Base-by-base conservation (phyloP, 2,113 vertebrate genomes). In the Hypanus sabinus region DNA sequence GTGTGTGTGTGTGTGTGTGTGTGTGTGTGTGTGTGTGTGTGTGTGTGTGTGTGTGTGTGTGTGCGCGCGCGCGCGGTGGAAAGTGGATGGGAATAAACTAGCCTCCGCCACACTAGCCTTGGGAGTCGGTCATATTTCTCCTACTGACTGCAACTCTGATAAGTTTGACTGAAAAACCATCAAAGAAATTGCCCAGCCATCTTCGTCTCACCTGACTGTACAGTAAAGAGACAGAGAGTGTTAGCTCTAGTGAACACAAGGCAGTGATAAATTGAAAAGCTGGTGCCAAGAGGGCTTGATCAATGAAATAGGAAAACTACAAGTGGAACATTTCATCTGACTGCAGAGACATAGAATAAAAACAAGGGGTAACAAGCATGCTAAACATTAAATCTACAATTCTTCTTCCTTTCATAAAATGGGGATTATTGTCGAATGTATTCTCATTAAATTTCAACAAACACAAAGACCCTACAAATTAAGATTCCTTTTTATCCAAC, bases 81-180 rank as follows among this genome's bases (percentile, higher is more conserved):
- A 6, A 0, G 36, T 9, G 79, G n/a, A 36, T 18, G 20, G 80
- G 57, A 62, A 62, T 24, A 27, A 87, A 88, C 12, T 38, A 5
- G 16, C 62, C 14, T 30, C 27, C 27, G 16, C 60, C 83, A 24
- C 18, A 20, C 70, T 71, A 60, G 20, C 65, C 65, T 92, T 92
- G 68, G 5, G 70, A 18, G 38, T 92, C 20, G 27, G 70, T 71
- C 33, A 71, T 16, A 65, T 92, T 71, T 92, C 65, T 38, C 16
- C 36, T 33, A 36, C 22, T 71, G 90, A 70, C 87, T 65, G 2
- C 85, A 90, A 65, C 90, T 71, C 90, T 92, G 90, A 92, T 65
- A 36, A 92, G 36, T 92, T 70, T 70, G 90, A 92, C 71, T 92
- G 90, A 92, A 92, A 92, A 71, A 24, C 68, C 6, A 92, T 71